These are phyloP conservation scores for Ophioderma brevispina DNA, from an alignment of 35 echinoderm and acorn worm species.

Conservation along the genomic window DNA sequence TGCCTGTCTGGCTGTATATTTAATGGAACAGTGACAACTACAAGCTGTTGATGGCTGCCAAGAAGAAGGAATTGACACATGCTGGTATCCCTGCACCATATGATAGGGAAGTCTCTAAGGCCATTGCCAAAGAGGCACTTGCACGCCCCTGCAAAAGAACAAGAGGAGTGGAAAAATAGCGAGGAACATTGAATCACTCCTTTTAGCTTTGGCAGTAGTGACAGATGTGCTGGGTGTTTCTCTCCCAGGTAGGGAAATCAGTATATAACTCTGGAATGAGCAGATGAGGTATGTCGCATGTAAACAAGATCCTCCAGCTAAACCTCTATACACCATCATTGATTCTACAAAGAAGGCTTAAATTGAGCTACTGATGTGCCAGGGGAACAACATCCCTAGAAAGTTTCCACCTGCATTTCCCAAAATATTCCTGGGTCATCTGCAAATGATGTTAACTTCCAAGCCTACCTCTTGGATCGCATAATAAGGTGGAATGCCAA, in stretches of 20 bases:
- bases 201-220: not conserved
- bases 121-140: not conserved
- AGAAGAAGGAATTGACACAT: not conserved
- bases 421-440: conserved; percentile 43
- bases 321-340: conserved; percentile 69
- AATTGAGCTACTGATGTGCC: conserved; percentile 61
- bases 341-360: conserved; percentile 42
- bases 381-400: conserved; percentile 74
- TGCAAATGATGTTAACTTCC: conserved; percentile 63
- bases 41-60: not conserved
- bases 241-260: conserved; percentile 39
- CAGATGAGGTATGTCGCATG: conserved; percentile 59
- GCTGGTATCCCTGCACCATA: not conserved
- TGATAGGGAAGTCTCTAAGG: not conserved
- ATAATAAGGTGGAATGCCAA: conserved; percentile 55
- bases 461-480: conserved; percentile 69
- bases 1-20: not conserved
- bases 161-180: not conserved
- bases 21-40: not conserved
- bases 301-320: conserved; percentile 62
- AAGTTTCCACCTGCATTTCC: conserved; percentile 77
- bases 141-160: conserved; percentile 13
- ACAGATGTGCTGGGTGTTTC: conserved; percentile 70
- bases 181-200: not conserved
- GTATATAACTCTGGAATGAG: conserved; percentile 35